These are phyloP conservation scores for Pecten maximus DNA, from an alignment of 2,888 invertebrate genomes.

Conservation along the genomic window DNA sequence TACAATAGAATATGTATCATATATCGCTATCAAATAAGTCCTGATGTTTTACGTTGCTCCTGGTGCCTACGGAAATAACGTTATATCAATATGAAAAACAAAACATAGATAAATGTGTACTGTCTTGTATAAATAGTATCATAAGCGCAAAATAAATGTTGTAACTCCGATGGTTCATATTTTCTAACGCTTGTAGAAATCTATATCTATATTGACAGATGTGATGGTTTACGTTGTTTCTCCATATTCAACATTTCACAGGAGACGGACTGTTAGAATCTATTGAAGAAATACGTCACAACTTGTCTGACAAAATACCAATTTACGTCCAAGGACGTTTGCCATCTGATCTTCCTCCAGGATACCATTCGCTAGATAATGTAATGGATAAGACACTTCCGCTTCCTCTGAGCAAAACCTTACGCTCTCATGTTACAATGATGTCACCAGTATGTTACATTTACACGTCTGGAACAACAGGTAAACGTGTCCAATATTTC, in stretches of 20 bases:
- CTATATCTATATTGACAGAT: neutral
- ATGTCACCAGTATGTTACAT: slow-evolving; percentile 59
- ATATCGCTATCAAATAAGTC: no score
- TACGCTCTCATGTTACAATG: slow-evolving; percentile 47
- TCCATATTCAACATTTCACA: neutral
- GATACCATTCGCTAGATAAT: slow-evolving; percentile 54
- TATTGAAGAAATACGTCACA: slow-evolving; percentile 52
- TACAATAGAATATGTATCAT: no score
- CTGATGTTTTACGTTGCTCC: no score
- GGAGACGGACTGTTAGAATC: slow-evolving; percentile 55
- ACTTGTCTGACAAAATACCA: slow-evolving; percentile 51
- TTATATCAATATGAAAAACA: no score
- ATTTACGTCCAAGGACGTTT: slow-evolving; percentile 54
- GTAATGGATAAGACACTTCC: slow-evolving; percentile 42
- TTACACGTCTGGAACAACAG: slow-evolving; percentile 72
- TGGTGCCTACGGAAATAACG: no score
- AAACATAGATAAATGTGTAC: no score
- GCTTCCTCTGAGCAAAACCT: slow-evolving; percentile 49
- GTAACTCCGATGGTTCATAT: no score
- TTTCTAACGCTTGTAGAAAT: no score
- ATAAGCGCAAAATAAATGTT: no score
- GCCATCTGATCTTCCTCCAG: slow-evolving; percentile 36
- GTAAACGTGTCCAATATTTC: slow-evolving; percentile 52
- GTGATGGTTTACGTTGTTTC: neutral
- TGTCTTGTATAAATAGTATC: no score